These are phyloP conservation scores for Lemur catta DNA, from an alignment of 2,797 vertebrate species.

Conservation along the genomic window DNA sequence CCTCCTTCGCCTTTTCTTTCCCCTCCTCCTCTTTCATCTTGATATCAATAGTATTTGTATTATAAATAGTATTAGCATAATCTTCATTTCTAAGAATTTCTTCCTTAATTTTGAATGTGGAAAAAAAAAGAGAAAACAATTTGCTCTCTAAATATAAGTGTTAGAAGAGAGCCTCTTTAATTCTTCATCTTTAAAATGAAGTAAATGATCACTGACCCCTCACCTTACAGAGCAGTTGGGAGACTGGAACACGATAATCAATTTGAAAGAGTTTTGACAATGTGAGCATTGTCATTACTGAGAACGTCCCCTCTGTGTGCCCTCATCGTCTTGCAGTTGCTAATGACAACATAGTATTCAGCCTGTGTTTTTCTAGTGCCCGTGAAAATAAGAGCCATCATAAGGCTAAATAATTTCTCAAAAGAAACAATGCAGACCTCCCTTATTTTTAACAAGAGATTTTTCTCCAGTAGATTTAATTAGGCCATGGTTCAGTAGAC, in stretches of 20 bases:
- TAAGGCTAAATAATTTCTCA: constrained; percentile 6
- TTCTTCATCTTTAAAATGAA: background rate
- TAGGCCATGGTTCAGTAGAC: background rate
- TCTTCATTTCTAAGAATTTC: background rate
- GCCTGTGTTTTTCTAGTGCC: background rate
- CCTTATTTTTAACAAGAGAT: background rate
- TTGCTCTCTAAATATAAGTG: background rate
- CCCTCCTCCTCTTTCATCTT: background rate
- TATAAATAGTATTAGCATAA: too few species aligned
- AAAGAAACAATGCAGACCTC: background rate
- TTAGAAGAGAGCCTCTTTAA: background rate
- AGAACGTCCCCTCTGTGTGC: fast-evolving
- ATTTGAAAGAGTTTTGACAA: background rate
- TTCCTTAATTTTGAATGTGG: background rate
- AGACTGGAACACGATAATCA: background rate
- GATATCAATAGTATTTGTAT: background rate
- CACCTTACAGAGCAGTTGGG: background rate
- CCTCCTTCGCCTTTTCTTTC: background rate
- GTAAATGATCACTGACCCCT: background rate
- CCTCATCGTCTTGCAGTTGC: background rate
- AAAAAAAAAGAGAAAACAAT: background rate
- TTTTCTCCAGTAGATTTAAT: constrained; percentile 25
- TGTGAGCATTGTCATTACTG: background rate
- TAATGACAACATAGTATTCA: background rate
- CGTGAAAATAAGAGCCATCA: background rate